Conservation (phyloP, 2,888 invertebrate species). For the Barypeithes pellucidus region DNA sequence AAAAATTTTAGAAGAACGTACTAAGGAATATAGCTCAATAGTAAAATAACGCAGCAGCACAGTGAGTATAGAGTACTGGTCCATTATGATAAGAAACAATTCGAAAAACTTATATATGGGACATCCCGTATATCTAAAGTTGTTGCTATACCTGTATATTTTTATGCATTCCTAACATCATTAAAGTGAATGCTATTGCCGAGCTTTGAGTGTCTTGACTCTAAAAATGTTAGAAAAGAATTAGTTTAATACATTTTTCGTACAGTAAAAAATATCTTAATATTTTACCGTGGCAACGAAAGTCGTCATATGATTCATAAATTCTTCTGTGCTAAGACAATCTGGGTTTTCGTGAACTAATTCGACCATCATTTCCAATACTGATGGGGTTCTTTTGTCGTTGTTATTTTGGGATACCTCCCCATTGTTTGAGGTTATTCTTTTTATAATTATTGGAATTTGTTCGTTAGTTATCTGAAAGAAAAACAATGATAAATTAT, state of each 20-base stretch:
- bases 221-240: constrained; percentile 54
- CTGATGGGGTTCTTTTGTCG: constrained; percentile 48
- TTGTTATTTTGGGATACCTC: constrained; percentile 2
- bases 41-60: no score
- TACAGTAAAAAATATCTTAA: not conserved
- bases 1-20: no score
- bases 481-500: no score
- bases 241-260: not conserved
- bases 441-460: constrained; percentile 48
- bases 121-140: no score
- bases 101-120: no score
- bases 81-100: no score
- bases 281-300: constrained; percentile 58
- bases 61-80: no score
- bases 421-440: constrained; percentile 6
- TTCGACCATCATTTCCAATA: constrained; percentile 59
- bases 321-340: constrained; percentile 57
- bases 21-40: no score
- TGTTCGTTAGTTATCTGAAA: constrained; percentile 45
- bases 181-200: constrained; percentile 57
- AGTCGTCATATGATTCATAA: constrained; percentile 60
- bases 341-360: constrained; percentile 52
- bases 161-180: constrained; percentile 63
- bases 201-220: constrained; percentile 63
- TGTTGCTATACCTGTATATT: constrained; percentile 62